Conservation (phyloP, 1,140 invertebrate genomes). For the Drosophila eugracilis region DNA sequence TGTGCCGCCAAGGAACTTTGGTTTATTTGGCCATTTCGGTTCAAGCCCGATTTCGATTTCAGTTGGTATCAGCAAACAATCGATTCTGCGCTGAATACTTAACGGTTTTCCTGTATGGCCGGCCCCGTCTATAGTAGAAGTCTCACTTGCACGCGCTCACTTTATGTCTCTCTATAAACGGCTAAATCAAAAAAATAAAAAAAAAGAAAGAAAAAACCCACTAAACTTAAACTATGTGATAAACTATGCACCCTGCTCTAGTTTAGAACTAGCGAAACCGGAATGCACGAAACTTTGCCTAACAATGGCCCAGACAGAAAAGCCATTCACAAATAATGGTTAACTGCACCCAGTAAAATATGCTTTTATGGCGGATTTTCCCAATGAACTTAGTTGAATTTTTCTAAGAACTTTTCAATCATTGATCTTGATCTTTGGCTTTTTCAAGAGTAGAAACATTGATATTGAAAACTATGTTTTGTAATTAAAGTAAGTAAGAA, state of each 20-base stretch:
- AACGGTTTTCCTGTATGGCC: constrained; percentile 52
- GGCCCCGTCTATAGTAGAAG: constrained; percentile 2
- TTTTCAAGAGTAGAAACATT: background rate
- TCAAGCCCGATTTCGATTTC: constrained; percentile 47
- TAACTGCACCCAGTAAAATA: constrained; percentile 5
- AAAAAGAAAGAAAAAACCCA: constrained; percentile 17
- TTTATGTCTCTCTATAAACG: constrained; percentile 30
- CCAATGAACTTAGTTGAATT: background rate
- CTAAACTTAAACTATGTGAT: constrained; percentile 5
- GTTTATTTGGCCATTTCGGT: constrained; percentile 56
- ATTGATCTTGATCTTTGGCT: background rate
- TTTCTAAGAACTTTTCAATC: background rate
- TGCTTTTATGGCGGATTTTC: background rate
- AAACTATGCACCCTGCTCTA: constrained; percentile 29
- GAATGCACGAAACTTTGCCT: constrained; percentile 18
- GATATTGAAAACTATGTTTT: background rate
- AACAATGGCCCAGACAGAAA: constrained; percentile 14
- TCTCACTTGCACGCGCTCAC: constrained; percentile 24
- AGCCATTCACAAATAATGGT: constrained; percentile 6
- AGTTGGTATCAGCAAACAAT: constrained; percentile 47
- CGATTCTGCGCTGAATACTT: constrained; percentile 56
- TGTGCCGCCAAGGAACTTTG: constrained; percentile 51
- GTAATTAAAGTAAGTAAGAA: background rate
- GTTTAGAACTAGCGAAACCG: constrained; percentile 32
- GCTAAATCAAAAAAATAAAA: background rate